Conservation (phyloP, 2,113 vertebrate genomes). For the Misgurnus mizolepis region DNA sequence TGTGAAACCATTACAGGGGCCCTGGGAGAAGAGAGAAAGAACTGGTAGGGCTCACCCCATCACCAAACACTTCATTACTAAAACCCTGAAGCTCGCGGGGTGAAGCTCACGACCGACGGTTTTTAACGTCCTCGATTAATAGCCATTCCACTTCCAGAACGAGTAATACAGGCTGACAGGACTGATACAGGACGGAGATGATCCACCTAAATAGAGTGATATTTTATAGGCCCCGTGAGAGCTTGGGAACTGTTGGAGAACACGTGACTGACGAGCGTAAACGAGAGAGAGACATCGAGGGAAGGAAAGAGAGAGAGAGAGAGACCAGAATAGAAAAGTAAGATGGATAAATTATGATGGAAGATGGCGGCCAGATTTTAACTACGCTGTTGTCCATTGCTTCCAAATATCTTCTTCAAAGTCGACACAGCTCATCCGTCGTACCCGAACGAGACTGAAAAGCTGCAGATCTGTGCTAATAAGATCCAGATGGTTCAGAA, state of each 20-base stretch:
- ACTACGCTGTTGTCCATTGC: neutral
- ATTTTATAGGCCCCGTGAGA: conserved; percentile 41
- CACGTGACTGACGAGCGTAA: conserved; percentile 37
- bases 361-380: conserved; percentile 6
- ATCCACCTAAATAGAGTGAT: conserved; percentile 60
- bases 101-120: conserved; percentile 51
- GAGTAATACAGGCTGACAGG: conserved; percentile 60
- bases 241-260: conserved; percentile 23
- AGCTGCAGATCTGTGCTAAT: conserved; percentile 63
- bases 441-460: conserved; percentile 59
- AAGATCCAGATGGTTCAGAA: conserved; percentile 63
- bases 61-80: conserved; percentile 68
- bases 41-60: conserved; percentile 50
- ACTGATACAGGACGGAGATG: conserved; percentile 42
- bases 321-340: neutral
- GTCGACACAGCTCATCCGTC: conserved; percentile 28
- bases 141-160: conserved; percentile 24
- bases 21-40: conserved; percentile 54
- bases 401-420: conserved; percentile 37
- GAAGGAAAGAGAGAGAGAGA: conserved; percentile 12
- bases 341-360: conserved; percentile 22
- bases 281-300: conserved; percentile 19
- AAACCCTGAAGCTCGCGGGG: conserved; percentile 50
- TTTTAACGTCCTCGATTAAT: conserved; percentile 50
- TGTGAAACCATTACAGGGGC: conserved; percentile 64